A percentile compares a stretch with the other conserved stretches of the same genome.
These are phyloP conservation scores for Diabrotica balteata DNA, from an alignment of 2,888 invertebrate species.

Conservation along the genomic window DNA sequence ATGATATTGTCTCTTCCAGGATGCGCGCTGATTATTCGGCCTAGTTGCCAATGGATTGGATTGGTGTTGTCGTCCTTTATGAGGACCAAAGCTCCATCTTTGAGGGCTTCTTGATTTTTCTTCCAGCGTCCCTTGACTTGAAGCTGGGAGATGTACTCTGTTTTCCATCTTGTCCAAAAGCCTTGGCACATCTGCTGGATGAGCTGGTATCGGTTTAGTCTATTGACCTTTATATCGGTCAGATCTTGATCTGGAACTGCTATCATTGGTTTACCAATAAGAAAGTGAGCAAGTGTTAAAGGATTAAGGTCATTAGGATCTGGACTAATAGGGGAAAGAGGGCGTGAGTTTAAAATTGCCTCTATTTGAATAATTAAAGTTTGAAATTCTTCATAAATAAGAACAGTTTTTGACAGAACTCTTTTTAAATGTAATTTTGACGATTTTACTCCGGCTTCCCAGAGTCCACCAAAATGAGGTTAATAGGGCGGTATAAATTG, in stretches of 20 bases:
- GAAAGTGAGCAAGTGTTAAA: constrained; percentile 24
- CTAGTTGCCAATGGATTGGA: too few species aligned
- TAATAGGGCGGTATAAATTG: not conserved
- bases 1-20: too few species aligned
- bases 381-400: constrained; percentile 43
- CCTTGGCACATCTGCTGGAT: constrained; percentile 31
- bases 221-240: not conserved
- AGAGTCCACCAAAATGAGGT: not conserved
- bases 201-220: constrained; percentile 12
- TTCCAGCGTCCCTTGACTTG: constrained; percentile 1
- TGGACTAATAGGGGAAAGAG: constrained; percentile 33
- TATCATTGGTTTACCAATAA: constrained; percentile 12
- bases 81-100: not conserved
- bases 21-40: too few species aligned
- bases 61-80: not conserved
- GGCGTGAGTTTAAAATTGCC: constrained; percentile 45
- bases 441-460: not conserved
- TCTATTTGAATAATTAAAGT: constrained; percentile 42
- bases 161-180: constrained; percentile 20
- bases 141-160: not conserved
- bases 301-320: constrained; percentile 27
- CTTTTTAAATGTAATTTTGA: not conserved
- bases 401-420: constrained; percentile 33
- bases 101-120: not conserved
- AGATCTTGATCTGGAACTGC: constrained; percentile 7